Percentiles rank a stretch among this genome's conserved stretches.
Conservation (phyloP, 2,888 invertebrate species). For the Julus scandinavius region DNA sequence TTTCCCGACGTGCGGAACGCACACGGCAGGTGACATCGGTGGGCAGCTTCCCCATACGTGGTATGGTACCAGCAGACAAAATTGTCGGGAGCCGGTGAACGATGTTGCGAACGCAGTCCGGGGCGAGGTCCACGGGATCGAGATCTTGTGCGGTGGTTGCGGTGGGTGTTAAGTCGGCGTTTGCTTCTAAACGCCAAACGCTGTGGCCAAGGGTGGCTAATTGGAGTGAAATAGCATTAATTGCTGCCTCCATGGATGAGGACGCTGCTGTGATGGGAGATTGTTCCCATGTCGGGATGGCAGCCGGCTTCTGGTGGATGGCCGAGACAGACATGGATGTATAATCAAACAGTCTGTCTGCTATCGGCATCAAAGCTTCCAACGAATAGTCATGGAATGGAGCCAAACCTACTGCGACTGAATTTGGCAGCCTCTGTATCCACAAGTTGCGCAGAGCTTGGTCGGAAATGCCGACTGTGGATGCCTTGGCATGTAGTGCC, state of each 20-base stretch:
- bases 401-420: neutral
- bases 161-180: too few relatives aligned
- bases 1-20: neutral
- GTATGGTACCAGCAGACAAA: constrained; percentile 15
- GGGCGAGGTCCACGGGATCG: neutral
- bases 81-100: too few relatives aligned
- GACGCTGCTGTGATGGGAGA: too few relatives aligned
- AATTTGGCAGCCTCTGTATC: neutral
- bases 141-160: neutral
- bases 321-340: neutral
- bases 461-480: neutral
- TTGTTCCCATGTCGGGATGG: neutral
- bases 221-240: neutral
- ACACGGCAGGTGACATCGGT: neutral
- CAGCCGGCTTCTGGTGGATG: neutral
- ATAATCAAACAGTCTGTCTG: too few relatives aligned
- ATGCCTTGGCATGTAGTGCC: neutral
- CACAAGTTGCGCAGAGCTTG: neutral
- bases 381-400: neutral
- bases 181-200: neutral
- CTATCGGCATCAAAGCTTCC: neutral
- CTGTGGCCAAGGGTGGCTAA: neutral
- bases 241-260: too few relatives aligned
- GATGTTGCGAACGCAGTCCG: too few relatives aligned
- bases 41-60: neutral